Evolutionary conservation across 2,113 vertebrate genomes (phyloP).

Genomic region (Uropsilus gracilis): DNA sequence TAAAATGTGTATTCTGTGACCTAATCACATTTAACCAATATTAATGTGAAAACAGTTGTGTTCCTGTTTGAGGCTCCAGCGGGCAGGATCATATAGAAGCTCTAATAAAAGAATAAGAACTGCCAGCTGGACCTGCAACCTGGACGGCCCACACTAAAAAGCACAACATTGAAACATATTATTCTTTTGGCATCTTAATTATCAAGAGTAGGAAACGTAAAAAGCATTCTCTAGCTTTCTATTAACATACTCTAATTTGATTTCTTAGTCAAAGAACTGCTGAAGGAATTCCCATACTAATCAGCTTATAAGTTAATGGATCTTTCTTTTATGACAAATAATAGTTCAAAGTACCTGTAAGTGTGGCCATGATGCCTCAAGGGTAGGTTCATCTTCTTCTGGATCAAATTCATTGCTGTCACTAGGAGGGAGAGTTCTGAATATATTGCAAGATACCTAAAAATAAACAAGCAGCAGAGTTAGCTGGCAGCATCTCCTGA

Average conservation of each 20-base stretch:
- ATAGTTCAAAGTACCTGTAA: constrained; percentile 91
- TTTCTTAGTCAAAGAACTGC: not conserved
- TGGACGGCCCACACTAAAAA: not conserved
- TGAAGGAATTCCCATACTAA: constrained; percentile 41
- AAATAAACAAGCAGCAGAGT: constrained; percentile 76
- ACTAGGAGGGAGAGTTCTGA: constrained; percentile 99
- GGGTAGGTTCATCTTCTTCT: constrained; percentile 98
- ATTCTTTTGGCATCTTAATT: not conserved
- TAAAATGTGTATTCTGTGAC: constrained; percentile 8
- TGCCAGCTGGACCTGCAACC: not conserved
- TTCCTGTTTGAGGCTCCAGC: not conserved
- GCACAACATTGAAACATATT: not conserved
- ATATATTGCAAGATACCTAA: constrained; percentile 99
- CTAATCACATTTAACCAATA: constrained; percentile 52
- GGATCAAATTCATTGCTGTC: constrained; percentile 99
- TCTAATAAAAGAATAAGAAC: not conserved
- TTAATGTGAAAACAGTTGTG: not conserved
- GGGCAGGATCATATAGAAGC: not conserved
- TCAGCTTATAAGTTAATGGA: not conserved
- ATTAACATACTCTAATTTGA: constrained; percentile 24
- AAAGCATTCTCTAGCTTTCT: not conserved
- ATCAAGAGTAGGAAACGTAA: constrained; percentile 46
- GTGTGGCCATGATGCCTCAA: constrained; percentile 99
- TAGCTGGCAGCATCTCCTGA: constrained; percentile 43
- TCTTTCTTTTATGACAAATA: constrained; percentile 59